A percentile compares a stretch with the other conserved stretches of the same genome.
Evolutionary conservation across 2,113 vertebrate genomes (phyloP).

Genomic region (Lepisosteus oculatus): DNA sequence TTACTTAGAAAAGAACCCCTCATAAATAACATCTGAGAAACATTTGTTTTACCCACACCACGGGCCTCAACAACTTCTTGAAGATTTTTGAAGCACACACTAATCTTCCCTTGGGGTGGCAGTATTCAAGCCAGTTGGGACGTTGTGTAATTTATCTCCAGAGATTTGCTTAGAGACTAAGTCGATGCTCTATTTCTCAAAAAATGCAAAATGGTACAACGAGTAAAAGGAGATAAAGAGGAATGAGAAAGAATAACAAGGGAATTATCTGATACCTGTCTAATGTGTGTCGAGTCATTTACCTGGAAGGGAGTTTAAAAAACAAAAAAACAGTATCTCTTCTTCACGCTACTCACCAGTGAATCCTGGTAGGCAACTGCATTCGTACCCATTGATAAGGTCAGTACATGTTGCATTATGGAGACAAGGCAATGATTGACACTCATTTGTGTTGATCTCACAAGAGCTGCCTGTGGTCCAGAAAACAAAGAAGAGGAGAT

Average conservation of each 20-base stretch:
- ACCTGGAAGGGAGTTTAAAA: neutral
- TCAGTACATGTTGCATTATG: constrained; percentile 65
- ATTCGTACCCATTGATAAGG: constrained; percentile 57
- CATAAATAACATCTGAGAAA: constrained; percentile 24
- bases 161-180: constrained; percentile 29
- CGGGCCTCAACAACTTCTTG: constrained; percentile 24
- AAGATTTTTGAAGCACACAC: constrained; percentile 25
- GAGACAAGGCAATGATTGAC: constrained; percentile 62
- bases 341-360: constrained; percentile 52
- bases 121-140: constrained; percentile 27
- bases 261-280: constrained; percentile 25
- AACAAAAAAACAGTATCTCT: neutral
- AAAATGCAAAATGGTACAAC: constrained; percentile 40
- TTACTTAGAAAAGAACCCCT: constrained; percentile 16
- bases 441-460: constrained; percentile 73
- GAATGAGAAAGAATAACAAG: constrained; percentile 26
- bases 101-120: constrained; percentile 23
- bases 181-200: constrained; percentile 23
- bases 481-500: constrained; percentile 15
- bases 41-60: constrained; percentile 30
- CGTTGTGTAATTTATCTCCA: constrained; percentile 33
- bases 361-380: constrained; percentile 61
- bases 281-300: constrained; percentile 15
- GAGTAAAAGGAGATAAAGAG: constrained; percentile 29
- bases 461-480: constrained; percentile 54